These are phyloP conservation scores for Chionodraco myersi DNA, from an alignment of 2,113 vertebrate species.

Conservation along the genomic window DNA sequence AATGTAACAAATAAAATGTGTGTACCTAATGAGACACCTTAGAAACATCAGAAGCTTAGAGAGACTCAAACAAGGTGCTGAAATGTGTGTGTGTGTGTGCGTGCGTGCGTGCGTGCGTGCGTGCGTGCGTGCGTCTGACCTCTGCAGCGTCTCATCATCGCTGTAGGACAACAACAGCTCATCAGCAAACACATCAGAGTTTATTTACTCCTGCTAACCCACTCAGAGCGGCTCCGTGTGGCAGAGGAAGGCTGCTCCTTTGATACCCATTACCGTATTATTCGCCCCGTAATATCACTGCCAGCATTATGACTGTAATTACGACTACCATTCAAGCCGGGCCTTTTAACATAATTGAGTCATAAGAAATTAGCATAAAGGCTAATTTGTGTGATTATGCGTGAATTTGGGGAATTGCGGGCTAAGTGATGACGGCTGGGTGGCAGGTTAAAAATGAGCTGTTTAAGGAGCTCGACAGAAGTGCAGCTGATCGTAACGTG, in stretches of 20 bases:
- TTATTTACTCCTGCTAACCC: constrained; percentile 69
- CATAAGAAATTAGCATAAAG: constrained; percentile 75
- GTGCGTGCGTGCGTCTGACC: constrained; percentile 32
- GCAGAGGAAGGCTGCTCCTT: constrained; percentile 46
- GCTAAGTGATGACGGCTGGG: constrained; percentile 62
- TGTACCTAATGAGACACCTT: neutral
- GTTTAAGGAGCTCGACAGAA: constrained; percentile 52
- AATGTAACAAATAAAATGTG: neutral
- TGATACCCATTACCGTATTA: constrained; percentile 66
- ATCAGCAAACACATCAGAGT: constrained; percentile 67
- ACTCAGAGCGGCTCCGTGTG: constrained; percentile 45
- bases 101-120: neutral
- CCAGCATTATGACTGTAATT: constrained; percentile 70
- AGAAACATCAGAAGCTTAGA: neutral
- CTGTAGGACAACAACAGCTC: constrained; percentile 50
- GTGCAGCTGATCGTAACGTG: constrained; percentile 54
- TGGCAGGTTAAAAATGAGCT: constrained; percentile 64
- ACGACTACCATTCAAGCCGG: constrained; percentile 69
- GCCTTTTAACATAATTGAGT: constrained; percentile 72
- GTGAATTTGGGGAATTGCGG: constrained; percentile 63
- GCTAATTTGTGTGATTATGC: constrained; percentile 78
- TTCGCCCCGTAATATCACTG: constrained; percentile 64
- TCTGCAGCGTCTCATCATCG: constrained; percentile 36
- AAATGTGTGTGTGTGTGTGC: constrained; percentile 10
- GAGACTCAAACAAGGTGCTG: neutral